phyloP scores from a whole-genome alignment of 2,888 invertebrate genomes.

The Apocheima hispidaria region DNA sequence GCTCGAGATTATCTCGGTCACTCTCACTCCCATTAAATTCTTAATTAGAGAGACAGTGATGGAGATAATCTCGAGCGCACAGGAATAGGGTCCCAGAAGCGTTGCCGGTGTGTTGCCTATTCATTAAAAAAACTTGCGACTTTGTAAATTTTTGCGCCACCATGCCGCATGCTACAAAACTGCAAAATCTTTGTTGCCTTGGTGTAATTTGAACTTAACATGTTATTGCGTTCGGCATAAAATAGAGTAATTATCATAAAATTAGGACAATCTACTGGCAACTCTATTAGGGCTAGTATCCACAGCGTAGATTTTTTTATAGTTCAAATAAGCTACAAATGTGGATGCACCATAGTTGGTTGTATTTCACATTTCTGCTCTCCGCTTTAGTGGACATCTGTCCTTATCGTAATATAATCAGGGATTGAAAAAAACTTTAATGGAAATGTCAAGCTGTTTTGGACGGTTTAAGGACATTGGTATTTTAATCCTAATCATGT shows the following conservation, averaged over 20 bases:
- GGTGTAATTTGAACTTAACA: neutral
- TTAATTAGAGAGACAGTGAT: no score
- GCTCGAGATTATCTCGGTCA: no score
- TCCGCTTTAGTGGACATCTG: neutral
- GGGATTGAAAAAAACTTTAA: no score
- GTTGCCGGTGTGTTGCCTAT: no score
- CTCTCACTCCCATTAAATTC: no score
- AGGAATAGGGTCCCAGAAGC: no score
- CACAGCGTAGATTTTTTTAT: neutral
- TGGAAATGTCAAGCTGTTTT: neutral
- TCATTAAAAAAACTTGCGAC: no score
- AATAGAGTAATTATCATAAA: no score
- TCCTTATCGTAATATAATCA: neutral
- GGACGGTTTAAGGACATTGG: neutral
- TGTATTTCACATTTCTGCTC: neutral
- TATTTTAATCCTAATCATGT: slow-evolving; percentile 3
- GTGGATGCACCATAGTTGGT: neutral
- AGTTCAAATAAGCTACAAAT: neutral
- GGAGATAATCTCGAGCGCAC: no score
- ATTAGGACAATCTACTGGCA: neutral
- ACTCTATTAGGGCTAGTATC: neutral
- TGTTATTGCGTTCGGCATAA: neutral
- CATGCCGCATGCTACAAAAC: no score
- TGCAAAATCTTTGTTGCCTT: no score
- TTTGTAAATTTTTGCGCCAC: no score